phyloP scores from a whole-genome alignment of 1,140 invertebrate genomes.

The Lerema accius region DNA sequence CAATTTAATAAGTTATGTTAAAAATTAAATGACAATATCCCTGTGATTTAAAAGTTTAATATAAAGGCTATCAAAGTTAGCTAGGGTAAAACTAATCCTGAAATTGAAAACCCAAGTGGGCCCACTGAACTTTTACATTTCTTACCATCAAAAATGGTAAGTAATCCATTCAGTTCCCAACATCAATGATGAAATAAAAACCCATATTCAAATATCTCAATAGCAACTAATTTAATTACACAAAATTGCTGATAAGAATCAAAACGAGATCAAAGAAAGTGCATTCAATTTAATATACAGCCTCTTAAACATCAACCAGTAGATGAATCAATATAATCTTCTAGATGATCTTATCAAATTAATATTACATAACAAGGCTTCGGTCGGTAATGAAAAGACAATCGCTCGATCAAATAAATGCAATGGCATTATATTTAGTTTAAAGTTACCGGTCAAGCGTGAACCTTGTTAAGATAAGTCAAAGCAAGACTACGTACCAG shows the following conservation, averaged over 20 bases:
- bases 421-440: constrained; percentile 36
- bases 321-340: constrained; percentile 52
- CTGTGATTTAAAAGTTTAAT: too few species aligned
- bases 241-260: constrained; percentile 24
- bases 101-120: too few species aligned
- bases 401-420: constrained; percentile 52
- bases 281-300: constrained; percentile 41
- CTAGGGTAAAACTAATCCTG: too few species aligned
- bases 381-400: constrained; percentile 61
- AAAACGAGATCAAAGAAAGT: constrained; percentile 36
- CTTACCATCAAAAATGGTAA: too few species aligned
- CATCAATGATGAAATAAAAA: neutral
- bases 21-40: too few species aligned
- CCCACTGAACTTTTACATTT: too few species aligned
- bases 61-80: too few species aligned
- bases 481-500: constrained; percentile 5
- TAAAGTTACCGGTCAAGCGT: constrained; percentile 34
- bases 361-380: constrained; percentile 64
- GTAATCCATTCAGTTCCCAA: neutral
- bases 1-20: too few species aligned
- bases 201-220: neutral
- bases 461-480: constrained; percentile 26
- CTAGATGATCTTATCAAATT: constrained; percentile 61
- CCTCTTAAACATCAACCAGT: constrained; percentile 54
- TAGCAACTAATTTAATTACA: constrained; percentile 24